Percentiles rank a stretch among this genome's conserved stretches.
Conservation (phyloP, 1,140 invertebrate species). For the Mycetomoellerius zeteki region DNA sequence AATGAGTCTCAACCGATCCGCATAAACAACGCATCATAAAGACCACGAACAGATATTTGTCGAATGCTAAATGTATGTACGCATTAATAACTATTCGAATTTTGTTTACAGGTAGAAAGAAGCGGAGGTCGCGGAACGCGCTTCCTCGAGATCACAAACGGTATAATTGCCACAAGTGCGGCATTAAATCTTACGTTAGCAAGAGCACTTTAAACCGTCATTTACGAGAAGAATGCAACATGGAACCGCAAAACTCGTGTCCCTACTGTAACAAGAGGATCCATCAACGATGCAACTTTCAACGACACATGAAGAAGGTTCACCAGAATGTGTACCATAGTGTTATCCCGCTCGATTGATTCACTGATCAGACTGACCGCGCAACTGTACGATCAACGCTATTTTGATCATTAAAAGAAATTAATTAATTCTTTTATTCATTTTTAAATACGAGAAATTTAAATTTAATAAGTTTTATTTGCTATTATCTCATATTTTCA, state of each 20-base stretch:
- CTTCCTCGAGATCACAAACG: conserved; percentile 64
- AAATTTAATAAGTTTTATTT: too few species aligned
- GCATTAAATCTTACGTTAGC: conserved; percentile 84
- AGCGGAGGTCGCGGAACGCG: neutral
- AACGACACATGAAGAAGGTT: conserved; percentile 72
- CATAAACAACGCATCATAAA: conserved; percentile 22
- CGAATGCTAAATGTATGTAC: neutral
- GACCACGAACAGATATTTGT: neutral
- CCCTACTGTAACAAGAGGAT: conserved; percentile 84
- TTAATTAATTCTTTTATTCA: neutral
- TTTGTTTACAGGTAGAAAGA: conserved; percentile 60
- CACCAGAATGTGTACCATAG: neutral
- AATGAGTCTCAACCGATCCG: neutral
- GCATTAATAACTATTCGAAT: conserved; percentile 22
- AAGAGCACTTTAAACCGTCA: conserved; percentile 85
- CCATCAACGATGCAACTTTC: conserved; percentile 80
- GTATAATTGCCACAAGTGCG: conserved; percentile 83
- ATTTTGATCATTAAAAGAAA: neutral
- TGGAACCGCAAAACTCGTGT: conserved; percentile 87
- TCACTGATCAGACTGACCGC: neutral
- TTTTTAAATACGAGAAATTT: too few species aligned
- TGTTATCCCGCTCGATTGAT: neutral
- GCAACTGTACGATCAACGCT: neutral
- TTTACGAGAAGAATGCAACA: conserved; percentile 87
- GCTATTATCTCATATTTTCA: too few species aligned